phyloP scores from a whole-genome alignment of 2,797 vertebrate species.

The Sarcoramphus papa region DNA sequence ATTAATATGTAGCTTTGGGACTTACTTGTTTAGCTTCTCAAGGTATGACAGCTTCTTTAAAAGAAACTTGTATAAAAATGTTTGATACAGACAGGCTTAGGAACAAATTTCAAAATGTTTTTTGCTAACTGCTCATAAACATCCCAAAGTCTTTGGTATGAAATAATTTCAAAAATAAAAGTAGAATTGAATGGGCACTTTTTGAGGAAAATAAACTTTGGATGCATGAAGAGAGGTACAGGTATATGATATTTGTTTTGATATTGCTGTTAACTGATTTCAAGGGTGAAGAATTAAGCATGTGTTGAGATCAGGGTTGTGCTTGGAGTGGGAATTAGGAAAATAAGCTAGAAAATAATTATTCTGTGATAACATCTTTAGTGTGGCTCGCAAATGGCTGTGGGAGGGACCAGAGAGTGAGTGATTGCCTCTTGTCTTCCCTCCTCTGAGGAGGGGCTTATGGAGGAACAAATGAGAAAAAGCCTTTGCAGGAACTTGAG shows the following conservation, averaged over 20 bases:
- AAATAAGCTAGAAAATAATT: not conserved
- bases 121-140: not conserved
- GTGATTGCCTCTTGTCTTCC: not conserved
- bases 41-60: not conserved
- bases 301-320: accelerated
- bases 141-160: not conserved
- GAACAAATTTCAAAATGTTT: not conserved
- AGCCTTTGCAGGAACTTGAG: not conserved
- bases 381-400: not conserved
- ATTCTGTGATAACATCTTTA: not conserved
- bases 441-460: not conserved
- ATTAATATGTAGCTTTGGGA: not conserved
- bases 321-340: not conserved
- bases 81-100: not conserved
- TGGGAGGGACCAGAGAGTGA: too few species aligned
- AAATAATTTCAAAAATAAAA: not conserved
- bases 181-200: not conserved
- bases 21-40: not conserved
- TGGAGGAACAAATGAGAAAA: not conserved
- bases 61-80: not conserved
- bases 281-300: not conserved
- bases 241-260: not conserved
- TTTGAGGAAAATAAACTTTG: not conserved
- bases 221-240: not conserved
- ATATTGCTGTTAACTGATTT: not conserved